These are phyloP conservation scores for Mactromeris polynyma DNA, from an alignment of 2,888 invertebrate genomes.

Conservation along the genomic window DNA sequence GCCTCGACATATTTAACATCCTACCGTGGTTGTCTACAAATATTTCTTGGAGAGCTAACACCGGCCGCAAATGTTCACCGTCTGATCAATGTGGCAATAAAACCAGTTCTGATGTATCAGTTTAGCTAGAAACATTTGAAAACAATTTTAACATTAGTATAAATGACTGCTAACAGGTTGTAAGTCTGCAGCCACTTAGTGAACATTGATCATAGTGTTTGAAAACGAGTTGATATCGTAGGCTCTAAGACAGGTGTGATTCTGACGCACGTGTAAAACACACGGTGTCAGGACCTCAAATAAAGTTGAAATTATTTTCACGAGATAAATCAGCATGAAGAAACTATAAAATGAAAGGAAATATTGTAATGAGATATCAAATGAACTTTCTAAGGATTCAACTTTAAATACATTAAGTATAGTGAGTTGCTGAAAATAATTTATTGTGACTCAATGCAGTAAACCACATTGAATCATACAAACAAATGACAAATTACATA, in stretches of 20 bases:
- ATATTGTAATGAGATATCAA: slow-evolving; percentile 38
- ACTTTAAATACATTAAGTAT: neutral
- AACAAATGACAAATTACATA: too few relatives aligned
- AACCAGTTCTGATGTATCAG: slow-evolving; percentile 43
- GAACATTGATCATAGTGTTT: slow-evolving; percentile 29
- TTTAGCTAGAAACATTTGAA: slow-evolving; percentile 61
- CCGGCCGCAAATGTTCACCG: slow-evolving; percentile 5
- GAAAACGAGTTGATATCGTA: slow-evolving; percentile 28
- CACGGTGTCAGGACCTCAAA: slow-evolving; percentile 46
- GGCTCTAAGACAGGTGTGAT: slow-evolving; percentile 57
- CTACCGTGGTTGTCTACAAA: slow-evolving; percentile 24
- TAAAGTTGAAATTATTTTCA: slow-evolving; percentile 36
- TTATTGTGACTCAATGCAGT: too few relatives aligned
- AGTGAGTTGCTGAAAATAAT: too few relatives aligned
- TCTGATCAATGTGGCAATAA: slow-evolving; percentile 27
- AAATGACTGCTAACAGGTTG: slow-evolving; percentile 63
- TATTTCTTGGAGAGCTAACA: slow-evolving; percentile 4
- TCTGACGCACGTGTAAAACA: slow-evolving; percentile 61
- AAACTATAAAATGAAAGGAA: slow-evolving; percentile 49
- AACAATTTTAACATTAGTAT: slow-evolving; percentile 52
- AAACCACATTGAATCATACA: too few relatives aligned
- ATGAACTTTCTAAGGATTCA: neutral
- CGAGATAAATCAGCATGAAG: slow-evolving; percentile 19
- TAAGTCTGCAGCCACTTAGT: slow-evolving; percentile 51
- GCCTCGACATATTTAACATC: slow-evolving; percentile 33